Evolutionary conservation across 2,888 invertebrate genomes (phyloP).

Genomic region (Conchocele bisecta): DNA sequence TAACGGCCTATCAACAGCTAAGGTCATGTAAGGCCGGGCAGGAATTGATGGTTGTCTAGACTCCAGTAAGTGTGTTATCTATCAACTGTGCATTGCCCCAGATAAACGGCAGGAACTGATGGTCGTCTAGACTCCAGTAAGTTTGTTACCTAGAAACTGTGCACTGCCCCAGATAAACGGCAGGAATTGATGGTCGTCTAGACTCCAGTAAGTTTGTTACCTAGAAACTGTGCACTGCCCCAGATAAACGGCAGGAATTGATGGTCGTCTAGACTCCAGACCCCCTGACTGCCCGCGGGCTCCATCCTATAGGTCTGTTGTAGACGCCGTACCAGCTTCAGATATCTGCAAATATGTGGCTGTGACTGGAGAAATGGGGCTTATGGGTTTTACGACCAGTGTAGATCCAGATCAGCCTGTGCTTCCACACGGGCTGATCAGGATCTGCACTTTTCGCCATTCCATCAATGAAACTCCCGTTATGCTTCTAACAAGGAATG

Average conservation of each 20-base stretch:
- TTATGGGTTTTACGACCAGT: too few species aligned
- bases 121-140: constrained; percentile 99
- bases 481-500: too few species aligned
- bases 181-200: constrained; percentile 99
- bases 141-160: constrained; percentile 93
- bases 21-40: too few species aligned
- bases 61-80: too few species aligned
- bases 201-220: constrained; percentile 94
- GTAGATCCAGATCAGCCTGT: neutral
- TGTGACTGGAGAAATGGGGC: neutral
- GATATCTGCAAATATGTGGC: constrained; percentile 86
- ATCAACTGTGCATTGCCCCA: constrained; percentile 99
- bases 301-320: constrained; percentile 98
- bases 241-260: constrained; percentile 99
- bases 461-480: too few species aligned
- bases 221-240: constrained; percentile 98
- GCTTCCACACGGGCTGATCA: neutral
- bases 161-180: constrained; percentile 99
- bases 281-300: constrained; percentile 99
- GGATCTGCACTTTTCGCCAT: neutral
- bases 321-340: constrained; percentile 91
- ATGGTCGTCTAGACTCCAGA: constrained; percentile 99
- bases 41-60: too few species aligned
- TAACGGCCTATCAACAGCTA: too few species aligned
- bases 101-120: constrained; percentile 98